A percentile compares a stretch with the other conserved stretches of the same genome.
phyloP scores from a whole-genome alignment of 2,113 vertebrate genomes.

The Himantopus leucocephalus region DNA sequence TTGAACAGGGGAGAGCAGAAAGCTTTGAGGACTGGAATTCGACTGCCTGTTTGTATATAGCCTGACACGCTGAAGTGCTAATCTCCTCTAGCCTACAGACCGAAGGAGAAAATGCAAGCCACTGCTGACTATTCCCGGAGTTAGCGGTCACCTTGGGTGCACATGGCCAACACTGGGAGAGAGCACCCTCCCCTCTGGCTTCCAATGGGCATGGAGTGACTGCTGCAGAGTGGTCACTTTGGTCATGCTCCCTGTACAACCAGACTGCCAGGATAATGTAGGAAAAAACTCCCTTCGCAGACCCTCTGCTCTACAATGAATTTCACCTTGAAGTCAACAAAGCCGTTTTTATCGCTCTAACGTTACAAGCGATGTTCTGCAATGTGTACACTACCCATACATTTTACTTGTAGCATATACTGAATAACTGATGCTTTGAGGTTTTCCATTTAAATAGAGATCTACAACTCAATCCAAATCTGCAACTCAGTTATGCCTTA shows the following conservation, averaged over 20 bases:
- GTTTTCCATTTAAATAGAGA: neutral
- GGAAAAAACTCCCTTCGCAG: neutral
- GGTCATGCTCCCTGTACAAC: neutral
- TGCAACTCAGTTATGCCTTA: neutral
- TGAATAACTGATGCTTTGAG: neutral
- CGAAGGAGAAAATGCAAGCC: neutral
- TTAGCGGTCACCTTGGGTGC: neutral
- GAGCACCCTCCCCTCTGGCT: neutral
- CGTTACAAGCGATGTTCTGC: neutral
- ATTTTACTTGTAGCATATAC: neutral
- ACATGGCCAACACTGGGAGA: rapidly evolving
- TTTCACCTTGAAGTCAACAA: neutral
- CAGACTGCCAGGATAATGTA: neutral
- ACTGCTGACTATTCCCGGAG: neutral
- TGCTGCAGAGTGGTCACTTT: neutral
- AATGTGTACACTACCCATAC: neutral
- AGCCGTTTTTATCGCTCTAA: neutral
- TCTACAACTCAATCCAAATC: neutral
- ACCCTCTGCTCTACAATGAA: neutral
- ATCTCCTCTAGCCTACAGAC: neutral
- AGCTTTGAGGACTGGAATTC: neutral
- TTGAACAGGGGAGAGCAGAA: neutral
- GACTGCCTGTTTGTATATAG: neutral
- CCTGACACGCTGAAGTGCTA: neutral
- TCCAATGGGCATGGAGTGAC: neutral